phyloP scores from a whole-genome alignment of 2,888 invertebrate genomes.

The Tetramorium bicarinatum region DNA sequence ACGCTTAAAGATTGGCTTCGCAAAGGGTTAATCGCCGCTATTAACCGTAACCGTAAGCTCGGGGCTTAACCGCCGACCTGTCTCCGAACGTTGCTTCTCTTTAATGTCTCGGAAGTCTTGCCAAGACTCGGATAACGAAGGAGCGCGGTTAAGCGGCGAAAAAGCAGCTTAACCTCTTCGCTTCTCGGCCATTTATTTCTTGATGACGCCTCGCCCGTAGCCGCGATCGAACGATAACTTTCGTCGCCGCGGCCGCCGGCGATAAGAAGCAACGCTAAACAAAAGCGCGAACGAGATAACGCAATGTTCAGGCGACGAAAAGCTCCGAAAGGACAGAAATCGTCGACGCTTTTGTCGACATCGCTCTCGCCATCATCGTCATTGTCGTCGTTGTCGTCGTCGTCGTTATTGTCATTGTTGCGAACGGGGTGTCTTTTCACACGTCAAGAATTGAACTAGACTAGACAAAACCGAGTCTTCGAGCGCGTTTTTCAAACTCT shows the following conservation, averaged over 20 bases:
- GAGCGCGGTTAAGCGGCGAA: constrained; percentile 58
- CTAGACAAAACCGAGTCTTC: constrained; percentile 3
- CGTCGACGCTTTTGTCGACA: constrained; percentile 16
- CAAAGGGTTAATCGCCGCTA: constrained; percentile 56
- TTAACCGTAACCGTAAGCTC: constrained; percentile 70
- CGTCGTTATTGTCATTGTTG: constrained; percentile 6
- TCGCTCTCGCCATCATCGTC: background rate
- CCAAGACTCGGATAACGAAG: constrained; percentile 63
- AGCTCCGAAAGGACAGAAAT: background rate
- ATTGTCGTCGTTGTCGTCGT: constrained; percentile 2
- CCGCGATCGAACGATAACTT: constrained; percentile 57
- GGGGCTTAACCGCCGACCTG: constrained; percentile 58
- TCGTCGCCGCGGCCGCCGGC: constrained; percentile 26
- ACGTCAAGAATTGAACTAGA: constrained; percentile 25
- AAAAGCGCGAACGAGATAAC: constrained; percentile 48
- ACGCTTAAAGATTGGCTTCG: constrained; percentile 54
- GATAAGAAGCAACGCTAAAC: constrained; percentile 51
- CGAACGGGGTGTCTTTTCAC: constrained; percentile 2
- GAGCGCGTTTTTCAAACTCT: background rate
- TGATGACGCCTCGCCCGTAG: constrained; percentile 46
- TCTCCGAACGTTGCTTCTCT: constrained; percentile 64
- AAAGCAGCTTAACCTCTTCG: constrained; percentile 56
- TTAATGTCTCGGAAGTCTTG: constrained; percentile 64
- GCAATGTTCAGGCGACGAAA: constrained; percentile 30
- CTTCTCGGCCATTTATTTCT: constrained; percentile 55